Base-by-base conservation (phyloP, 92 coral and sea anemone species). In the Micromussa lordhowensis region DNA sequence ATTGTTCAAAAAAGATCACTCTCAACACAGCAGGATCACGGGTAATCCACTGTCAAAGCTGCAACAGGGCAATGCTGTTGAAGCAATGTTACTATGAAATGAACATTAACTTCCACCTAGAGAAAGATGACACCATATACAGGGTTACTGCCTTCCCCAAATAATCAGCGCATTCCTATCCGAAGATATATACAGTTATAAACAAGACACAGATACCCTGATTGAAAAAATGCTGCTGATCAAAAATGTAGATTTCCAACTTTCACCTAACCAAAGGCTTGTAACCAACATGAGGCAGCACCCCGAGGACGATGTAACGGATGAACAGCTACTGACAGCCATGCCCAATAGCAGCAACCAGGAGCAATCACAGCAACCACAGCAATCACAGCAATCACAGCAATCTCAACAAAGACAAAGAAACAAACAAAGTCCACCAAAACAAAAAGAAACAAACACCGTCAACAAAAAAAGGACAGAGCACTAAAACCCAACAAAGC, bases 71-170 rank as follows among this genome's bases (percentile, higher is more conserved):
- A 80, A 88, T 88, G 86, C 86, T 81, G 86, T 80, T 80, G 22
- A 88, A 88, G 63, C 81, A 88, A 80, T 88, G 86, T 81, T 88
- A 21, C 91, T 81, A 70, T 80, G 86, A 88, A 88, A 88, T 73
- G 86, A 88, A 79, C 85, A 54, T 80, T 17, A 80, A 40, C 48
- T 40, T 40, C 48, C 48, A 40, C 48, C 7, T 4, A 40, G 48
- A 40, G 48, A 40, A 40, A 72, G 15, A 81, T 80, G 91, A 73
- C 86, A 88, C 88, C 1, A 85, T 75, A 30, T 76, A 55, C 82
- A 79, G 30, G 69, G 48, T 57, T 54, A 82, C 91, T 61, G 91
- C 84, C 44, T 88, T 82, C 71, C 88, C 92, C n/a, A 90, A 85
- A n/a, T 79, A 84, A 85, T 90, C 35, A 89, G 84, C 72, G 28